phyloP scores from a whole-genome alignment of 2,888 invertebrate species.

The Notocelia uddmanniana region DNA sequence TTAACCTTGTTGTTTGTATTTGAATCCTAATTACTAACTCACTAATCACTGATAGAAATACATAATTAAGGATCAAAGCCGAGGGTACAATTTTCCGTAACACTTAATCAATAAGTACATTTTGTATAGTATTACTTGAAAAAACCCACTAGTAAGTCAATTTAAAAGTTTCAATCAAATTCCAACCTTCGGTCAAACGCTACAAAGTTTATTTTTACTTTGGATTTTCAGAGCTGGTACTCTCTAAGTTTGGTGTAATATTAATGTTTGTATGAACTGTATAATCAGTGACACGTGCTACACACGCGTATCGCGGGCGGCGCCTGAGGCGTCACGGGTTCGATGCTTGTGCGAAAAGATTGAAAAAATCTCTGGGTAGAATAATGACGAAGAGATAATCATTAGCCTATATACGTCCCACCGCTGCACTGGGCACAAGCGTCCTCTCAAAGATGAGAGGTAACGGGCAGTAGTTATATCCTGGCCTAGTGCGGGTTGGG shows the following conservation, averaged over 20 bases:
- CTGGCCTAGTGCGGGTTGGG: too few species aligned
- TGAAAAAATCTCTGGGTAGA: not conserved
- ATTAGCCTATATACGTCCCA: too few species aligned
- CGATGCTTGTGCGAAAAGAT: not conserved
- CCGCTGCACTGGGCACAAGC: too few species aligned
- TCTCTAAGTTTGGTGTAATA: not conserved
- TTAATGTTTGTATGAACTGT: slow-evolving; percentile 7
- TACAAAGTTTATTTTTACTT: not conserved
- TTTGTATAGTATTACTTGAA: not conserved
- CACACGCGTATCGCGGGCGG: slow-evolving; percentile 22
- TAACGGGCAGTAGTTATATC: too few species aligned
- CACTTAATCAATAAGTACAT: not conserved
- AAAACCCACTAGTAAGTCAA: not conserved
- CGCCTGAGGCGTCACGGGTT: slow-evolving; percentile 21
- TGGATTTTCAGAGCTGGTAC: not conserved
- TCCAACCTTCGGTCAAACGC: not conserved
- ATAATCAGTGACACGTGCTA: slow-evolving; percentile 24
- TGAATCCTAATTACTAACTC: not conserved
- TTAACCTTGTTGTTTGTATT: not conserved
- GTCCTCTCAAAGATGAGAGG: too few species aligned
- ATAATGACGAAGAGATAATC: not conserved
- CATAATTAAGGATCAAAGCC: not conserved
- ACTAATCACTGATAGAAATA: not conserved
- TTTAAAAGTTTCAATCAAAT: not conserved
- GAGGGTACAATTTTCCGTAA: not conserved